Base-by-base conservation (phyloP, 2,888 invertebrate genomes). In the Conistra vaccinii region DNA sequence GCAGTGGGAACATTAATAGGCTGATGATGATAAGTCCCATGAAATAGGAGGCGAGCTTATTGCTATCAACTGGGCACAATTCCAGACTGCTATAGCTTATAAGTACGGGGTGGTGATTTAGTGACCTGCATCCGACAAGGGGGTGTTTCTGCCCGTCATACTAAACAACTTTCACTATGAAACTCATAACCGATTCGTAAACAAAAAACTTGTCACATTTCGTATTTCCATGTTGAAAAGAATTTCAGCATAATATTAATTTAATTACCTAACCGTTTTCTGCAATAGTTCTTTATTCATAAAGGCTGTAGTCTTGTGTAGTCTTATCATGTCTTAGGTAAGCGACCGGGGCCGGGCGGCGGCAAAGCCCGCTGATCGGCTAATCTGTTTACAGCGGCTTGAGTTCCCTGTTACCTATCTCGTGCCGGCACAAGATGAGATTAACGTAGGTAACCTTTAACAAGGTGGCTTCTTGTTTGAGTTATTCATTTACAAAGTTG, bases 301-400 rank as follows among this genome's bases (percentile, higher is more conserved):
- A 63, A 75, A 75, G 35, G 53, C 14, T 77, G 20, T n/a, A n/a
- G n/a, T n/a, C n/a, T n/a, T n/a, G n/a, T n/a, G n/a, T n/a, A 32
- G n/a, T 4, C 29, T 55, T 39, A 55, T 55, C 55, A n/a, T n/a
- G 26, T 35, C 32, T 61, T 7, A n/a, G 60, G 32, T 20, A 29
- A 17, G 29, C 48, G 48, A 14, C 48, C 7, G 14, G 3, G 65
- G 42, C 14, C 14, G 26, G 58, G 3, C 3, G 45, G 32, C 10
- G 20, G 66, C 17, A 14, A n/a, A 57, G 45, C 26, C 26, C n/a
- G 23, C 53, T 65, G 58, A 76, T 68, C 65, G 48, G 81, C 14
- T 55, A 76, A 76, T 79, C 78, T 68, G 39, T 65, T 68, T 58
- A 62, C 39, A 32, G 45, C 45, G 57, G n/a, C 45, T 80, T 55